Evolutionary conservation across 1,140 invertebrate genomes (phyloP).

Genomic region (Polypedilum vanderplanki): DNA sequence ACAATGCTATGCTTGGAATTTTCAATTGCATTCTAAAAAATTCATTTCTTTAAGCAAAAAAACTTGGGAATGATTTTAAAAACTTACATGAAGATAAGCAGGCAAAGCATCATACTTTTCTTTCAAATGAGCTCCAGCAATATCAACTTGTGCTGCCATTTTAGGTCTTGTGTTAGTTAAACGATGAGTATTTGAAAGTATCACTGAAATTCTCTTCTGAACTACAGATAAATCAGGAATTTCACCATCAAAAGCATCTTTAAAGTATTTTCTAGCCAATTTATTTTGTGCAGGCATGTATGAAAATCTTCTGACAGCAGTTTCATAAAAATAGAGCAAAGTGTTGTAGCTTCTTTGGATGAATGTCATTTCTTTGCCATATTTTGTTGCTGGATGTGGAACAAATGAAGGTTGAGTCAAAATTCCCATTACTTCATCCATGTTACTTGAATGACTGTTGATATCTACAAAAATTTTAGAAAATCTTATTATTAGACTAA

Average conservation of each 20-base stretch:
- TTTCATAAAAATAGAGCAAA: not conserved
- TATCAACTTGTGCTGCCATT: slow-evolving; percentile 45
- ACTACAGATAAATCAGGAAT: slow-evolving; percentile 25
- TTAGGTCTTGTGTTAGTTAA: slow-evolving; percentile 43
- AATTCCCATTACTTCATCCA: slow-evolving; percentile 42
- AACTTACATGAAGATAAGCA: slow-evolving; percentile 34
- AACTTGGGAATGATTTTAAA: not conserved
- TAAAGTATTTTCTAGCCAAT: slow-evolving; percentile 24
- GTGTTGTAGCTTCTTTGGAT: slow-evolving; percentile 41
- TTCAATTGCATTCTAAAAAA: not conserved
- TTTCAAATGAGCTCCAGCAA: slow-evolving; percentile 48
- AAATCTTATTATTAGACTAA: too few relatives aligned
- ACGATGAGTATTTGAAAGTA: slow-evolving; percentile 46
- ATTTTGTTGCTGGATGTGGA: slow-evolving; percentile 39
- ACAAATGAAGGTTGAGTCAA: slow-evolving; percentile 42
- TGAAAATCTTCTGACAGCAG: not conserved
- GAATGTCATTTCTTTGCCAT: slow-evolving; percentile 42
- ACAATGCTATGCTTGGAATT: not conserved
- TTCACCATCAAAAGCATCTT: not conserved
- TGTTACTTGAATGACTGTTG: slow-evolving; percentile 39
- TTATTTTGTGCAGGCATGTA: slow-evolving; percentile 20
- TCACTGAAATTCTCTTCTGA: slow-evolving; percentile 45
- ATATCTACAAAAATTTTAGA: slow-evolving; percentile 33
- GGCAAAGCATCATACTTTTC: slow-evolving; percentile 40
- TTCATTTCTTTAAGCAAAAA: not conserved